phyloP scores from a whole-genome alignment of 2,888 invertebrate species.

The Temnothorax ravouxi region DNA sequence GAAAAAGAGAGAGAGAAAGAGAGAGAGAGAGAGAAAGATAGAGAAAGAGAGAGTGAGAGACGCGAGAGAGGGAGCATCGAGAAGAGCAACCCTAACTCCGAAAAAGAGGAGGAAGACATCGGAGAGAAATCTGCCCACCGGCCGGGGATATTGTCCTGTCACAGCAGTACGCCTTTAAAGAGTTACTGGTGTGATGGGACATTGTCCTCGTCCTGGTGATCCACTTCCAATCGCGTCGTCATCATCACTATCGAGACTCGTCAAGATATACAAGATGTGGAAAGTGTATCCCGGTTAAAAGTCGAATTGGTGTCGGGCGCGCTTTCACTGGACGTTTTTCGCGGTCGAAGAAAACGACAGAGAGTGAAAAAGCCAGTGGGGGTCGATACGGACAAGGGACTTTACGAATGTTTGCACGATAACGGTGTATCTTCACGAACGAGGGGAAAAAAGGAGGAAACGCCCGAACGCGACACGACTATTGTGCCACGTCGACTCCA shows the following conservation, averaged over 20 bases:
- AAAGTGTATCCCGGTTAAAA: conserved; percentile 48
- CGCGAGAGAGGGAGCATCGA: neutral
- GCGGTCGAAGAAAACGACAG: neutral
- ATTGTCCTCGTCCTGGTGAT: conserved; percentile 89
- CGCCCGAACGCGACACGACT: conserved; percentile 25
- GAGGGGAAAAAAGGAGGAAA: conserved; percentile 27
- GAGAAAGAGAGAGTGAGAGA: no score
- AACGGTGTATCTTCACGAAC: neutral
- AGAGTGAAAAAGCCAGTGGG: conserved; percentile 48
- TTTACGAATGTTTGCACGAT: conserved; percentile 6
- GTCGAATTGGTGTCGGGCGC: conserved; percentile 61
- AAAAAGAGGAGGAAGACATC: conserved; percentile 27
- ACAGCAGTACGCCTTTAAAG: conserved; percentile 95
- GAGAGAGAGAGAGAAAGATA: conserved; percentile 13
- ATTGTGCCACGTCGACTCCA: conserved; percentile 8
- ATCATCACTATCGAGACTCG: neutral
- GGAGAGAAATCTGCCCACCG: conserved; percentile 82
- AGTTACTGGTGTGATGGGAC: conserved; percentile 97
- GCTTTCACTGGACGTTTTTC: conserved; percentile 6
- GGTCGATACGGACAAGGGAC: conserved; percentile 35
- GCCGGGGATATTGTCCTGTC: conserved; percentile 98
- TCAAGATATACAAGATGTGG: conserved; percentile 7
- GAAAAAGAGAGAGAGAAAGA: neutral
- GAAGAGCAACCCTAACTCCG: conserved; percentile 3
- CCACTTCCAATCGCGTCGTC: conserved; percentile 42